These are phyloP conservation scores for Apodemia hepburni DNA, from an alignment of 2,888 invertebrate species.

Conservation along the genomic window DNA sequence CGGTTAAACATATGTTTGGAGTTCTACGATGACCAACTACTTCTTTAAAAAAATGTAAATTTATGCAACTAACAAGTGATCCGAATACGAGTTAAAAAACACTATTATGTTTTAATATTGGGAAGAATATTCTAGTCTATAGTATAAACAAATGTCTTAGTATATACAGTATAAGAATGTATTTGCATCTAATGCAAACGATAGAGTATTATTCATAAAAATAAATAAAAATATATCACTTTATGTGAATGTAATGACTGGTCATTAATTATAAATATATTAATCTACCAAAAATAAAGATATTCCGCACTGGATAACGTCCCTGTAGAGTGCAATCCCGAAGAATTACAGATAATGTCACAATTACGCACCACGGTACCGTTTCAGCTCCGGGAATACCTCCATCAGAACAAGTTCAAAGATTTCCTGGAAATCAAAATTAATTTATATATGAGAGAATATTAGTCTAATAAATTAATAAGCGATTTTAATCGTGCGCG, in stretches of 20 bases:
- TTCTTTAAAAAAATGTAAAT: too few species aligned
- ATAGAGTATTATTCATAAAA: neutral
- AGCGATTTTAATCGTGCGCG: too few species aligned
- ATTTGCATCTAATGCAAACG: too few species aligned
- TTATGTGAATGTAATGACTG: neutral
- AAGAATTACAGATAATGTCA: conserved; percentile 14
- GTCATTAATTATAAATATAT: neutral
- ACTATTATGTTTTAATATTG: too few species aligned
- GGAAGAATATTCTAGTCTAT: too few species aligned
- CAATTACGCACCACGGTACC: conserved; percentile 56
- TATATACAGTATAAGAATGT: too few species aligned
- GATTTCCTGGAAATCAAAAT: conserved; percentile 79
- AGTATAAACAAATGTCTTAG: too few species aligned
- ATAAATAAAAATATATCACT: conserved; percentile 5
- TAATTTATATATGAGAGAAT: neutral
- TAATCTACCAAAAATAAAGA: conserved; percentile 10
- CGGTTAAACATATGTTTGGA: too few species aligned
- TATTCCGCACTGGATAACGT: conserved; percentile 11
- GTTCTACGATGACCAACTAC: too few species aligned
- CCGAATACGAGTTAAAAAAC: too few species aligned
- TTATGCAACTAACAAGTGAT: too few species aligned
- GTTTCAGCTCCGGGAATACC: conserved; percentile 85
- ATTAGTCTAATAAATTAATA: neutral
- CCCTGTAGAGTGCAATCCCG: conserved; percentile 22
- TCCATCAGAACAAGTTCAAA: conserved; percentile 84